Evolutionary conservation across 2,113 vertebrate species (phyloP), one percentile per base, ranked within the genome.

Genomic region (Emydura subglobosa): DNA sequence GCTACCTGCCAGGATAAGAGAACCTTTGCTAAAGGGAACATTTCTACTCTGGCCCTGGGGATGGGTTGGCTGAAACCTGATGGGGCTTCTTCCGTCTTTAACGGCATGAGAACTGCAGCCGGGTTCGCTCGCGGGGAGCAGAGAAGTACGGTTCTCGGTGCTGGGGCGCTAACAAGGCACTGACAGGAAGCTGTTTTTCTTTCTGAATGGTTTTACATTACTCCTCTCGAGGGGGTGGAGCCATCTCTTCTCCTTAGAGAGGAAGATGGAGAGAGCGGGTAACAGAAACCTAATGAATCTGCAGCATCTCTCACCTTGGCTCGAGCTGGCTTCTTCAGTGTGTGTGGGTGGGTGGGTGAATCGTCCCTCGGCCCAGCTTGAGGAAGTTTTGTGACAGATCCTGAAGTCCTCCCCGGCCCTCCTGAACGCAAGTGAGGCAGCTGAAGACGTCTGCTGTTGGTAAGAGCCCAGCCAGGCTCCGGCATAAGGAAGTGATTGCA

Each of bases 401-500:
- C 21, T n/a, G n/a, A 27, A 44, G 17, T 19, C 22, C 19, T 31
- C 19, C 44, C 19, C 7, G 14, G 16, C 50, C 8, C 29, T 39
- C 1, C 2, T 0, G 79, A 31, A 50, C 49, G 54, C 65, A 68
- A 17, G 78, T 2, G 14, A 29, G 39, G 84, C 47, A 59, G 21
- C 85, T 12, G 91, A 91, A 86, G 93, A 44, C 6, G 31, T 79
- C 27, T 93, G 89, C 88, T 89, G 57, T 44, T 31, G 57, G 83
- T 50, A 59, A 1, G 44, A 29, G 76, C 14, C 83, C 82, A 88
- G 83, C 87, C 94, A 0, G 1, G 72, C 95, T 91, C 86, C 4
- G 0, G 92, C 97, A 97, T 97, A 97, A 97, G 97, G 97, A 98
- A 97, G 96, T 51, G 92, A 98, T 97, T 97, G 97, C 95, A 96